A percentile compares a stretch with the other conserved stretches of the same genome.
Evolutionary conservation across 2,888 invertebrate species (phyloP).

Genomic region (Elaeidobius kamerunicus): DNA sequence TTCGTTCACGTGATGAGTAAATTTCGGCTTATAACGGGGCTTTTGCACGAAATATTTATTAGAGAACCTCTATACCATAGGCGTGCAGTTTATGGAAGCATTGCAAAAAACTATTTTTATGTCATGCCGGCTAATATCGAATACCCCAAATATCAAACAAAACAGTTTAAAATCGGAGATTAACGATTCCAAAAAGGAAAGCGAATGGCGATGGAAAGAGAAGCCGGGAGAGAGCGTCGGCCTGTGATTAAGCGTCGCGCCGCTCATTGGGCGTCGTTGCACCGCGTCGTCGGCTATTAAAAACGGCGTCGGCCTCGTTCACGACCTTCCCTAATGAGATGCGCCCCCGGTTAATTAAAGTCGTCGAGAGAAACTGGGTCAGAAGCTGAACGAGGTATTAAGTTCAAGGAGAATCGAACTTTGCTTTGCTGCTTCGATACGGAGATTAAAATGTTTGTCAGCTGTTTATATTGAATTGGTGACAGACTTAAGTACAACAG

Average conservation of each 20-base stretch:
- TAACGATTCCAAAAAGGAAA: constrained; percentile 19
- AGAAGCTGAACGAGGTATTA: constrained; percentile 20
- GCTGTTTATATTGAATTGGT: not conserved
- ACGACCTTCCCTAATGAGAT: constrained; percentile 32
- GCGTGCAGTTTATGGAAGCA: too few species aligned
- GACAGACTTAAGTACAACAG: not conserved
- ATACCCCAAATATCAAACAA: too few species aligned
- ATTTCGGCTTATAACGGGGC: too few species aligned
- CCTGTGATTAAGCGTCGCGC: constrained; percentile 22
- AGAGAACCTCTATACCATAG: too few species aligned
- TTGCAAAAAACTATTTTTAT: too few species aligned
- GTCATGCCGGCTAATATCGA: too few species aligned
- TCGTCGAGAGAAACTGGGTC: constrained; percentile 27
- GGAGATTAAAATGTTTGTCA: not conserved
- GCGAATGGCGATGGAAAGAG: constrained; percentile 7
- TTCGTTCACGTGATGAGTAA: too few species aligned
- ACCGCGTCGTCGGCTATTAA: constrained; percentile 18
- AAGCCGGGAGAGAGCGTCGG: constrained; percentile 6
- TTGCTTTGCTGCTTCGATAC: too few species aligned
- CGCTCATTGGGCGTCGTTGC: constrained; percentile 20
- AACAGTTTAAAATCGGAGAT: constrained; percentile 17
- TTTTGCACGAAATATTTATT: too few species aligned
- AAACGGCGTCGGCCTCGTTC: constrained; percentile 27
- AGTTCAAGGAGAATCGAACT: constrained; percentile 26
- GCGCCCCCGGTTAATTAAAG: constrained; percentile 30